Evolutionary conservation across 2,797 vertebrate species (phyloP), one percentile per base, ranked within the genome.

Genomic region (Poeciliopsis turneri): DNA sequence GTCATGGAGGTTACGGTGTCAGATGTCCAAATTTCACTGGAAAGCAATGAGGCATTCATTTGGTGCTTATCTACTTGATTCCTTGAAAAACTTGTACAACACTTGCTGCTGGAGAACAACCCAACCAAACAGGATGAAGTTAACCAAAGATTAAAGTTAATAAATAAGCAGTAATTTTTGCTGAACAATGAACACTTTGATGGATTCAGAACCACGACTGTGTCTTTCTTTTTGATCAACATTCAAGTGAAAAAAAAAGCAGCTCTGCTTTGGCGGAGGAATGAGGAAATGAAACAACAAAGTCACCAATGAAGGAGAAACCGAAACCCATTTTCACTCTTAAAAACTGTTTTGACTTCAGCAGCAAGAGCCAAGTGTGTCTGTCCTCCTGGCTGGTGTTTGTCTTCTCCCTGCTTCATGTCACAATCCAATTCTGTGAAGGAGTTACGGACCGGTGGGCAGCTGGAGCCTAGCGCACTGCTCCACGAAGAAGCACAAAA

Each of bases 241-340:
- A 66, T 75, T 47, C 28, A 28, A 71, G 43, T 11, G 68, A 68
- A 76, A 81, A 69, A 51, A 68, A 76, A 79, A 69, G 4, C 15
- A 5, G 18, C 64, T 39, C 43, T 70, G 64, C 70, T 88, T 75
- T 72, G 61, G 20, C 33, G 25, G 28, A n/a, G 45, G 75, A 89
- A 77, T 80, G 76, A 84, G 84, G 82, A 89, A 89, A 80, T 79
- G 83, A 83, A 85, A 81, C 68, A 81, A 59, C 39, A 9, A 55
- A 69, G 74, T 72, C 33, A 64, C 64, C 59, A 71, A 59, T 39
- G 77, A 1, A 71, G 57, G n/a, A 78, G 66, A 89, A 87, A 88
- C 75, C 51, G 46, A 84, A 84, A 84, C 75, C 20, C 15, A 47
- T 80, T 78, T 78, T 61, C 45, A 11, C 16, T 69, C 4, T 53